Evolutionary conservation across 2,888 invertebrate species (phyloP).

Genomic region (Gymnocheta viridis): DNA sequence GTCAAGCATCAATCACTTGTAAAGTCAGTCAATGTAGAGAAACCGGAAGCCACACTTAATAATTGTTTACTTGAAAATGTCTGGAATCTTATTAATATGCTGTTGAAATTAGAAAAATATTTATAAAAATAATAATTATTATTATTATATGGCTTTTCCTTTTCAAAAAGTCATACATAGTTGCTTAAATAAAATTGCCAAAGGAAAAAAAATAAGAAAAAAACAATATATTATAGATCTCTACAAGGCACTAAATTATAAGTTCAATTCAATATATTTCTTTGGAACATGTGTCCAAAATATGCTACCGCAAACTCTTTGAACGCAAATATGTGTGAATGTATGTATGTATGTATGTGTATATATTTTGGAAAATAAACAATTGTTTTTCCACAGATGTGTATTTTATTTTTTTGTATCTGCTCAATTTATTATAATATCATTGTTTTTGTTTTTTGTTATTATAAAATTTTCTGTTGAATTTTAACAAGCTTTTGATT

Average conservation of each 20-base stretch:
- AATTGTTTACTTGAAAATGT: not conserved
- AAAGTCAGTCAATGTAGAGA: too few species aligned
- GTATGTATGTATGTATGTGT: too few species aligned
- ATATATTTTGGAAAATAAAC: conserved; percentile 43
- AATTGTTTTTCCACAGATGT: conserved; percentile 46
- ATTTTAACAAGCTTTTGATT: conserved; percentile 55
- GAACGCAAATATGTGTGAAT: not conserved
- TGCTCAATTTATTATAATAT: conserved; percentile 41
- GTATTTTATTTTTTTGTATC: conserved; percentile 37
- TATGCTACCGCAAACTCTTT: conserved; percentile 6
- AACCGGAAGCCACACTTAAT: not conserved
- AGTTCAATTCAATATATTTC: conserved; percentile 19
- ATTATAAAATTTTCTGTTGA: conserved; percentile 13
- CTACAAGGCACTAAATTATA: conserved; percentile 35
- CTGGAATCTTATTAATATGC: not conserved
- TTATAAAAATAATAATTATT: not conserved
- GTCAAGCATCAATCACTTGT: not conserved
- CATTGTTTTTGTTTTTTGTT: conserved; percentile 8
- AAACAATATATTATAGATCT: not conserved
- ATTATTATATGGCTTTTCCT: not conserved
- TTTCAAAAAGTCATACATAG: not conserved
- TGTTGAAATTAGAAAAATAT: not conserved
- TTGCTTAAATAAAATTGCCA: not conserved
- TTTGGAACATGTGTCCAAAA: conserved; percentile 35
- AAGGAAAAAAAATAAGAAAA: not conserved